Conservation (phyloP, 2,888 invertebrate genomes). For the Onchidella celtica region DNA sequence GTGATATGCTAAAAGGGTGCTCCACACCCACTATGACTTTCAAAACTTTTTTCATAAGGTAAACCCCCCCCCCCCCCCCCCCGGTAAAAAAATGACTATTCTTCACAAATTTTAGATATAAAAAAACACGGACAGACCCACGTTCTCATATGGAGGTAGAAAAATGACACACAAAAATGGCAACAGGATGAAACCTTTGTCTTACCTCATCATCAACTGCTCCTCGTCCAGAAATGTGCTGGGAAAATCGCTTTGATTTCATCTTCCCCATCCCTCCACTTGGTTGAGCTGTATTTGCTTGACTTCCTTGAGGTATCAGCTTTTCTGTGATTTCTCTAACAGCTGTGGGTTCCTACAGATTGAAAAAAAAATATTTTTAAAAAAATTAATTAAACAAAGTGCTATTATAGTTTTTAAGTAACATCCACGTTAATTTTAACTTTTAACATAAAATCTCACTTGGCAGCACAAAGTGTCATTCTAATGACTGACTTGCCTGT, state of each 20-base stretch:
- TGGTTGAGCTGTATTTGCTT: not conserved
- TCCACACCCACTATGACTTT: too few relatives aligned
- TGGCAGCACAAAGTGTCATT: not conserved
- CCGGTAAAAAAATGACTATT: too few relatives aligned
- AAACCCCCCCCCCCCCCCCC: too few relatives aligned
- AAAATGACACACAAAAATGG: too few relatives aligned
- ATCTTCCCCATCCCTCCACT: slow-evolving; percentile 20
- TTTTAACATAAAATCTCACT: not conserved
- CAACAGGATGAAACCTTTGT: too few relatives aligned
- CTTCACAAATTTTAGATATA: too few relatives aligned
- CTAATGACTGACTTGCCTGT: not conserved
- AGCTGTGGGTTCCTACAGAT: not conserved
- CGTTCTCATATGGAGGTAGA: too few relatives aligned
- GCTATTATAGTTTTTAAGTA: not conserved
- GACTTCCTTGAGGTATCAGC: not conserved
- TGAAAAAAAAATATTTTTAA: not conserved
- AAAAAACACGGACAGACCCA: too few relatives aligned
- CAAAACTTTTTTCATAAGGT: too few relatives aligned
- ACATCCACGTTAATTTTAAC: not conserved
- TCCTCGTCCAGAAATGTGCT: slow-evolving; percentile 55
- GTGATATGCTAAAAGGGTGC: too few relatives aligned
- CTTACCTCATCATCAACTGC: slow-evolving; percentile 60
- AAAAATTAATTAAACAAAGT: not conserved
- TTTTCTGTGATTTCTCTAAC: not conserved
- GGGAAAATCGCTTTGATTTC: slow-evolving; percentile 41